phyloP scores from a whole-genome alignment of 2,113 vertebrate species.

The Empidonax traillii region DNA sequence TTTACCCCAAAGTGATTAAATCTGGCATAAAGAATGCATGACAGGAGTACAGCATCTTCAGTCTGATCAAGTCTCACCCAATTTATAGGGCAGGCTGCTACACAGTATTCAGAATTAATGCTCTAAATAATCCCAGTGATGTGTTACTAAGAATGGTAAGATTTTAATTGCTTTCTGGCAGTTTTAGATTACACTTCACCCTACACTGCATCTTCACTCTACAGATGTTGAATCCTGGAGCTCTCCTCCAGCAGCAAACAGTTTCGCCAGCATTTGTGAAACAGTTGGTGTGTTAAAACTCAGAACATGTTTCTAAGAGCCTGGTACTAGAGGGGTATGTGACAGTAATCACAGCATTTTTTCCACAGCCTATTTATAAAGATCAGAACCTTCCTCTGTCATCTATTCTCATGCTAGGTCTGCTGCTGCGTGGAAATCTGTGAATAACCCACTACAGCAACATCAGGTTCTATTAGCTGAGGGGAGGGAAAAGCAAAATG shows the following conservation, averaged over 20 bases:
- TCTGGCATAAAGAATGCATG: not conserved
- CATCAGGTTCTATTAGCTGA: not conserved
- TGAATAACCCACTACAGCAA: not conserved
- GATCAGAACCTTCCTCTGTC: not conserved
- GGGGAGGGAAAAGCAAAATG: not conserved
- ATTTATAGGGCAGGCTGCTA: not conserved
- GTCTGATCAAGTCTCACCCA: not conserved
- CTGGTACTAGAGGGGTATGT: not conserved
- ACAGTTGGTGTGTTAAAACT: slow-evolving; percentile 50
- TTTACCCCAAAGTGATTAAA: not conserved
- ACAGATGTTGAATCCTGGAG: slow-evolving; percentile 66
- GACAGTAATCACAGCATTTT: not conserved
- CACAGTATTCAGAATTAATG: not conserved
- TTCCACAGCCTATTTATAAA: not conserved
- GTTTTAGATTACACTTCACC: slow-evolving; percentile 49
- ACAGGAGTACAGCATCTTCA: not conserved
- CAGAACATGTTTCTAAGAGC: slow-evolving; percentile 45
- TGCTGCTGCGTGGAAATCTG: not conserved
- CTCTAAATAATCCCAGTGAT: not conserved
- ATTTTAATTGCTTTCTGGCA: slow-evolving; percentile 63
- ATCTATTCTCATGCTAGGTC: not conserved
- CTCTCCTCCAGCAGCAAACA: slow-evolving; percentile 28
- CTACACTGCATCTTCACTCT: slow-evolving; percentile 49
- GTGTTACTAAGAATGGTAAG: slow-evolving; percentile 51
- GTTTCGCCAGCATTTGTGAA: slow-evolving; percentile 56